Evolutionary conservation across 2,888 invertebrate species (phyloP).

Genomic region (Pharmacophagus antenor): DNA sequence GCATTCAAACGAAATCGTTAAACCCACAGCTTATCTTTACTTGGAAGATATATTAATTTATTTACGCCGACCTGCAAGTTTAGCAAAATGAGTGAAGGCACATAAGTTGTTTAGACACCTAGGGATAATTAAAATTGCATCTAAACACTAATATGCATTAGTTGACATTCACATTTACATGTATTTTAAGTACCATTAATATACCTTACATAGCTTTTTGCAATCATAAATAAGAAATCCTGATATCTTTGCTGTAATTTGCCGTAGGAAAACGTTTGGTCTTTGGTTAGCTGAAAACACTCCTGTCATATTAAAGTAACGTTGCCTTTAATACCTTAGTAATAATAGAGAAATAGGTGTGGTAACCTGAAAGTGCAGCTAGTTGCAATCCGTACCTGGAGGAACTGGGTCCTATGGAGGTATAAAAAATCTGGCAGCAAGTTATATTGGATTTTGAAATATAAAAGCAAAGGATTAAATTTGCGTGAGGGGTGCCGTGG

Average conservation of each 20-base stretch:
- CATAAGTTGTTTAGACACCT: slow-evolving; percentile 34
- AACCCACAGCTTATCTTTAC: slow-evolving; percentile 27
- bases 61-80: slow-evolving; percentile 25
- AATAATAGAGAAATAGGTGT: slow-evolving; percentile 67
- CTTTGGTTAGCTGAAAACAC: slow-evolving; percentile 52
- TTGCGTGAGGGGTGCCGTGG: slow-evolving; percentile 38
- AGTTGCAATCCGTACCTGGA: slow-evolving; percentile 72
- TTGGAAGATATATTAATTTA: slow-evolving; percentile 28
- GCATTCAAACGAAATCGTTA: slow-evolving; percentile 26
- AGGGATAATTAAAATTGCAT: slow-evolving; percentile 12
- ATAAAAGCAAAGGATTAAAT: slow-evolving; percentile 43
- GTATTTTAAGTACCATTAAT: slow-evolving; percentile 60
- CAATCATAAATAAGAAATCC: slow-evolving; percentile 53
- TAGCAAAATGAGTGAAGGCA: slow-evolving; percentile 13
- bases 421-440: slow-evolving; percentile 37
- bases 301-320: slow-evolving; percentile 44
- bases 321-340: slow-evolving; percentile 56
- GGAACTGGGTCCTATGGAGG: slow-evolving; percentile 65
- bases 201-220: slow-evolving; percentile 67
- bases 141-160: not conserved
- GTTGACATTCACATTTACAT: slow-evolving; percentile 20
- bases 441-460: slow-evolving; percentile 38
- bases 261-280: slow-evolving; percentile 56
- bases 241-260: slow-evolving; percentile 70
- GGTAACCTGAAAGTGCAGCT: slow-evolving; percentile 54